A percentile compares a stretch with the other conserved stretches of the same genome.
Evolutionary conservation across 2,113 vertebrate species (phyloP).

Genomic region (Scomber scombrus): DNA sequence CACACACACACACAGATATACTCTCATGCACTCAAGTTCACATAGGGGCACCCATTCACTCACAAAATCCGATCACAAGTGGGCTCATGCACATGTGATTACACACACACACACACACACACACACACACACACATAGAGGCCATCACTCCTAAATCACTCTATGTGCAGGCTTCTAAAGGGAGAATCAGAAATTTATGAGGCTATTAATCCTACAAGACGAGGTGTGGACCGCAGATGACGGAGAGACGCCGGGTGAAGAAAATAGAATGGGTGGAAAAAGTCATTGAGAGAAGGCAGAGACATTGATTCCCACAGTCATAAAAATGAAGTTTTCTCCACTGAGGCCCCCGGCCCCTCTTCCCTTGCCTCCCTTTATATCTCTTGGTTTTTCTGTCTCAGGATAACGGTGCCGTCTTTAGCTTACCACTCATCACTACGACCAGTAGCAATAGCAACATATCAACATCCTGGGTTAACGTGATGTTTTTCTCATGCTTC

Average conservation of each 20-base stretch:
- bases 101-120: constrained; percentile 24
- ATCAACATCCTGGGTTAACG: not conserved
- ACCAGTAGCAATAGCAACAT: not conserved
- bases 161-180: constrained; percentile 50
- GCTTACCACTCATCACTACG: not conserved
- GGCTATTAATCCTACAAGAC: constrained; percentile 63
- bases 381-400: not conserved
- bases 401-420: not conserved
- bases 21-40: constrained; percentile 5
- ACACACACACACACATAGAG: constrained; percentile 18
- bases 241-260: constrained; percentile 4
- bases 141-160: constrained; percentile 46
- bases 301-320: constrained; percentile 60
- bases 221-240: constrained; percentile 29
- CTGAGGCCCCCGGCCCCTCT: not conserved
- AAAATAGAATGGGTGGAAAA: not conserved
- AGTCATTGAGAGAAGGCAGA: constrained; percentile 5
- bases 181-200: constrained; percentile 68
- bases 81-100: not conserved
- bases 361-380: not conserved
- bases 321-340: constrained; percentile 35
- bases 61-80: not conserved
- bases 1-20: not conserved
- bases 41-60: not conserved
- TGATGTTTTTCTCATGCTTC: no score